These are phyloP conservation scores for Aurelia sp. DNA, from an alignment of 30 jellyfish, hydroid and myxozoan genomes.

Conservation along the genomic window DNA sequence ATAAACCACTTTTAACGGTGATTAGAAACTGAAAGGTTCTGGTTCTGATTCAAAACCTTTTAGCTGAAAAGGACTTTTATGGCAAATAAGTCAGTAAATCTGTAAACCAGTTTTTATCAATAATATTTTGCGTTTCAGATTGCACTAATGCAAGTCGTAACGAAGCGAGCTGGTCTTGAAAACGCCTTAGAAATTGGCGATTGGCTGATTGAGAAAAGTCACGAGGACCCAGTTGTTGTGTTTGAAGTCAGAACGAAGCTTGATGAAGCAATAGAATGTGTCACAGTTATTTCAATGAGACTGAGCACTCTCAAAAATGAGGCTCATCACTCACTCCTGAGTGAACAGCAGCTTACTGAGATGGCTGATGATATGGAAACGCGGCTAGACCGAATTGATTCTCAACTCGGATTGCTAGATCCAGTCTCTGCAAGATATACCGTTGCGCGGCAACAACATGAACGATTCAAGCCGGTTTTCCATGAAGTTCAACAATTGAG, in stretches of 20 bases:
- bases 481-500: conserved; percentile 76
- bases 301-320: conserved; percentile 65
- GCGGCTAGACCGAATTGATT: conserved; percentile 64
- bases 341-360: conserved; percentile 66
- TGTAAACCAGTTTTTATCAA: no score
- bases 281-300: conserved; percentile 50
- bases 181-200: conserved; percentile 74
- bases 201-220: conserved; percentile 87
- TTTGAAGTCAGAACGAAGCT: conserved; percentile 81
- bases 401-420: conserved; percentile 57
- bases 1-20: no score
- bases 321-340: conserved; percentile 29
- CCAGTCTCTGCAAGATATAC: conserved; percentile 92
- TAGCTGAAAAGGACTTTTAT: no score
- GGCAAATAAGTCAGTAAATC: no score
- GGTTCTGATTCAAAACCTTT: no score
- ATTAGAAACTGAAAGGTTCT: no score
- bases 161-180: conserved; percentile 58
- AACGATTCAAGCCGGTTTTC: conserved; percentile 82
- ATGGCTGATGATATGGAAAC: conserved; percentile 63
- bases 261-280: conserved; percentile 53
- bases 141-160: conserved; percentile 61
- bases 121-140: conserved; percentile 4
- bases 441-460: conserved; percentile 92
- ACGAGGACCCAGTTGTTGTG: conserved; percentile 72